Percentiles rank a stretch among this genome's conserved stretches.
Conservation (phyloP, 2,888 invertebrate species). For the Diaperis boleti region DNA sequence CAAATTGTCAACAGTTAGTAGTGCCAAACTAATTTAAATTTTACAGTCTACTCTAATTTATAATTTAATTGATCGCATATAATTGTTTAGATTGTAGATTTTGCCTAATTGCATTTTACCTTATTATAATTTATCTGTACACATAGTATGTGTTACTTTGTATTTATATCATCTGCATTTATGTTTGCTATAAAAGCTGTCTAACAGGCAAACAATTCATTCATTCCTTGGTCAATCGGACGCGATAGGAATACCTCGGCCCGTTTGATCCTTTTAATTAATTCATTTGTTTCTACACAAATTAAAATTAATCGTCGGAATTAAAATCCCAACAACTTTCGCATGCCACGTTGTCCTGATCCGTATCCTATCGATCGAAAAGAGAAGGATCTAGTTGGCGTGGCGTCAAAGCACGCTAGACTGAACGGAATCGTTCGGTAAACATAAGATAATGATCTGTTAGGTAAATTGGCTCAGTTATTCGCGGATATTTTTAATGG, state of each 20-base stretch:
- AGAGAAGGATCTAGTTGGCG: slow-evolving; percentile 7
- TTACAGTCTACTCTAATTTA: too few species aligned
- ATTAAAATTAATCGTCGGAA: slow-evolving; percentile 58
- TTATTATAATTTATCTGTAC: too few species aligned
- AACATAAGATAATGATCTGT: slow-evolving; percentile 64
- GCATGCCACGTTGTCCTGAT: slow-evolving; percentile 34
- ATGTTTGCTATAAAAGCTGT: too few species aligned
- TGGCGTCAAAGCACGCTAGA: slow-evolving; percentile 8
- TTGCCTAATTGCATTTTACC: too few species aligned
- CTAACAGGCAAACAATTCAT: too few species aligned
- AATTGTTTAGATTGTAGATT: too few species aligned
- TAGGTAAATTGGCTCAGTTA: slow-evolving; percentile 65
- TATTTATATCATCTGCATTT: too few species aligned
- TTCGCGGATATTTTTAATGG: slow-evolving; percentile 64
- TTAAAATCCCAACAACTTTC: slow-evolving; percentile 50
- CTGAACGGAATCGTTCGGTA: slow-evolving; percentile 54
- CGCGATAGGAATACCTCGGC: slow-evolving; percentile 10
- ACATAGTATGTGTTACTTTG: too few species aligned
- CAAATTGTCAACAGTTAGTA: too few species aligned
- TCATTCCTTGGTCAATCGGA: neutral
- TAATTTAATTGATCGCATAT: too few species aligned
- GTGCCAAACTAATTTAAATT: too few species aligned
- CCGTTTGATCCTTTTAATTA: slow-evolving; percentile 29
- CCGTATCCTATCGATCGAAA: slow-evolving; percentile 10
- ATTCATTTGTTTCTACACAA: slow-evolving; percentile 46